A percentile compares a stretch with the other conserved stretches of the same genome.
Conservation (phyloP, 1,140 invertebrate species). For the Zaprionus lachaisei region DNA sequence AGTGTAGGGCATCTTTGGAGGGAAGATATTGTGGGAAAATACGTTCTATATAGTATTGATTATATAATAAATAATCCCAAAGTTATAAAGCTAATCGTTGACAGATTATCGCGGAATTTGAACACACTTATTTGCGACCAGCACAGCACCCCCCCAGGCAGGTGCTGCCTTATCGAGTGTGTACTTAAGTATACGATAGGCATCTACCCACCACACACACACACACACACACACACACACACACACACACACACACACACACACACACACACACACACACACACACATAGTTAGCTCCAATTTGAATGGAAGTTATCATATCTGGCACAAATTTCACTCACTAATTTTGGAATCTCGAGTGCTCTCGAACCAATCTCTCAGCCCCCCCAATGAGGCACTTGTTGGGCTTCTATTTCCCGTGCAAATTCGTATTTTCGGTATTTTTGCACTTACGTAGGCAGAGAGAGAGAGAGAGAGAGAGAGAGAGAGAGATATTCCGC, state of each 20-base stretch:
- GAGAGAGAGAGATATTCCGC: background rate
- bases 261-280: background rate
- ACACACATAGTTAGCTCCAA: background rate
- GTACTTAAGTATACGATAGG: slow-evolving; percentile 45
- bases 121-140: slow-evolving; percentile 36
- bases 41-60: background rate
- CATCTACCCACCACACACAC: background rate
- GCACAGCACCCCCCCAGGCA: slow-evolving; percentile 38
- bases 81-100: slow-evolving; percentile 40
- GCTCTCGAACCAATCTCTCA: background rate
- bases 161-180: slow-evolving; percentile 42
- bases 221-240: background rate
- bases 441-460: slow-evolving; percentile 9
- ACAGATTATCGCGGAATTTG: slow-evolving; percentile 55
- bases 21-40: background rate
- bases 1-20: slow-evolving; percentile 49
- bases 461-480: background rate
- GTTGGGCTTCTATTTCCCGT: slow-evolving; percentile 22
- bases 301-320: slow-evolving; percentile 40
- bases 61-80: slow-evolving; percentile 15
- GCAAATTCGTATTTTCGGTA: background rate
- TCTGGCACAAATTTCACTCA: slow-evolving; percentile 12
- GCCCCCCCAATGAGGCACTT: slow-evolving; percentile 13
- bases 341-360: slow-evolving; percentile 6
- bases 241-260: background rate